These are phyloP conservation scores for Bhutanitis thaidina DNA, from an alignment of 2,888 invertebrate genomes.

Conservation along the genomic window DNA sequence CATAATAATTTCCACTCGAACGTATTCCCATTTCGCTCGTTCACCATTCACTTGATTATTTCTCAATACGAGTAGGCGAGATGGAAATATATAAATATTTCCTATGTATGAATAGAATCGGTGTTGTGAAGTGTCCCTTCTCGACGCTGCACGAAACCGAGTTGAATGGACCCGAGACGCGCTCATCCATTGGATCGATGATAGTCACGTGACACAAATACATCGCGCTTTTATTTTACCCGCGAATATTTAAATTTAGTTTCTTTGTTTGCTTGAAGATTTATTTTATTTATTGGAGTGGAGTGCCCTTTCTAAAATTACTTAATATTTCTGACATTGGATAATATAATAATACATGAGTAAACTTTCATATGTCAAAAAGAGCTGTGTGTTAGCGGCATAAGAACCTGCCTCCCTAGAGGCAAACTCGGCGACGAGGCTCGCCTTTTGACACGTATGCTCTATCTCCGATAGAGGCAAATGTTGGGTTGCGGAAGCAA, in stretches of 20 bases:
- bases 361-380: too few species aligned
- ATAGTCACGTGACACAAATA: constrained; percentile 72
- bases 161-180: constrained; percentile 81
- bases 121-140: constrained; percentile 73
- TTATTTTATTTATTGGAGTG: too few species aligned
- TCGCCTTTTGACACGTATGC: too few species aligned
- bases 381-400: too few species aligned
- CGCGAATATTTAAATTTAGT: constrained; percentile 46
- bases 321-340: too few species aligned
- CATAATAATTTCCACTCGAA: constrained; percentile 78
- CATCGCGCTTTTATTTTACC: constrained; percentile 38
- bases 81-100: constrained; percentile 69
- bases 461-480: too few species aligned
- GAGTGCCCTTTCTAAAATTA: too few species aligned
- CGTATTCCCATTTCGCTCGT: constrained; percentile 71
- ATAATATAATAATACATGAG: too few species aligned
- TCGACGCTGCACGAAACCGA: constrained; percentile 58
- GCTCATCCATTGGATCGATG: constrained; percentile 80
- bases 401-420: too few species aligned
- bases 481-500: too few species aligned
- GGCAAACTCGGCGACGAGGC: too few species aligned
- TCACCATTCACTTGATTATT: constrained; percentile 77
- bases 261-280: constrained; percentile 1
- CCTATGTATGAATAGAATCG: constrained; percentile 76
- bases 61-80: constrained; percentile 66